Evolutionary conservation across 2,888 invertebrate genomes (phyloP).

Genomic region (Eupithecia insigniata): DNA sequence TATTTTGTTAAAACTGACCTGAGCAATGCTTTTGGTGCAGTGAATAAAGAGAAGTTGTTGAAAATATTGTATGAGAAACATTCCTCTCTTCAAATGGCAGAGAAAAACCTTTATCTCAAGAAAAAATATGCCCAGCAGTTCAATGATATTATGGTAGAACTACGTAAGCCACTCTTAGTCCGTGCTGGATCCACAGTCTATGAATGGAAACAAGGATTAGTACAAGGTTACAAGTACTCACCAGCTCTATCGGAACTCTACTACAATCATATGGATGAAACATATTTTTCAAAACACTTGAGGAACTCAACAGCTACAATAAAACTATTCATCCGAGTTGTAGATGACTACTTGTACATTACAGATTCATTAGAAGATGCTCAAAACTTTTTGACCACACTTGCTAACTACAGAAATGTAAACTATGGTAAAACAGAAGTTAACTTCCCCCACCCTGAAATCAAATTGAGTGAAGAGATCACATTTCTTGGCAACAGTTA

Average conservation of each 20-base stretch:
- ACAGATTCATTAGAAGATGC: conserved; percentile 73
- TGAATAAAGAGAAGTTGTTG: conserved; percentile 65
- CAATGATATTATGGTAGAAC: conserved; percentile 67
- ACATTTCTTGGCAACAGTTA: conserved; percentile 75
- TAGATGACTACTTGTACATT: conserved; percentile 80
- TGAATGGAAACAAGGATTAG: conserved; percentile 76
- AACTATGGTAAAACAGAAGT: conserved; percentile 74
- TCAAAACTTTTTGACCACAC: conserved; percentile 63
- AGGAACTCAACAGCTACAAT: conserved; percentile 50
- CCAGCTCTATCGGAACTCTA: conserved; percentile 80
- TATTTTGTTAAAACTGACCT: conserved; percentile 79
- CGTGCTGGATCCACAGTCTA: conserved; percentile 76
- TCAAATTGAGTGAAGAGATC: conserved; percentile 63
- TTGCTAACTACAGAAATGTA: conserved; percentile 72
- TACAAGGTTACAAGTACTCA: conserved; percentile 80
- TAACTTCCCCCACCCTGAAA: conserved; percentile 64
- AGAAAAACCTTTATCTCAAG: conserved; percentile 58
- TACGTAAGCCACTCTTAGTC: conserved; percentile 70
- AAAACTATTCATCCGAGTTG: conserved; percentile 71
- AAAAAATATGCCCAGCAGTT: conserved; percentile 65
- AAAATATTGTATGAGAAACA: conserved; percentile 66
- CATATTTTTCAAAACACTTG: conserved; percentile 63
- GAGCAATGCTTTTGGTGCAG: conserved; percentile 80
- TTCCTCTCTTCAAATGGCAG: conserved; percentile 57
- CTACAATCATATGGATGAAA: conserved; percentile 69